Evolutionary conservation across 2,113 vertebrate genomes (phyloP), one percentile per base, ranked within the genome.

Genomic region (Origma solitaria): DNA sequence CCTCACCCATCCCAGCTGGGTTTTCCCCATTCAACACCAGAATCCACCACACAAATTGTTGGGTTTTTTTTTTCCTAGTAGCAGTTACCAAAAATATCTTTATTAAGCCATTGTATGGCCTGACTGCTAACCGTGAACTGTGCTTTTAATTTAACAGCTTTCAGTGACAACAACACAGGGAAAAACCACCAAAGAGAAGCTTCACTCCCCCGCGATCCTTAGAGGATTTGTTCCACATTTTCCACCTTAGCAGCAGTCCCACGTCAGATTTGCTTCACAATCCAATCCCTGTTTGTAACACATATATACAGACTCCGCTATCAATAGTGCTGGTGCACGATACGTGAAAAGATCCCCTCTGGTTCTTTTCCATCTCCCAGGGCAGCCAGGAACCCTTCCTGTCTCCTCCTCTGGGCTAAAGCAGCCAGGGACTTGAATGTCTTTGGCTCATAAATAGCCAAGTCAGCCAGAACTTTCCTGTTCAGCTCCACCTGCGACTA

Each of bases 401-500:
- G 97, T 35, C 98, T 97, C 79, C 99, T 98, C 68, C 99, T 97
- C 54, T 96, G 96, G 2, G 99, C 98, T 83, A 99, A 94, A 35
- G 98, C 98, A 4, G 99, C 98, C 5, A 99, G 94, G 7, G 99
- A 98, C 42, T 98, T 99, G 96, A 99, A 99, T 0, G 99, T 98
- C 72, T 98, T 98, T 5, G 99, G 99, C 80, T 99, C 99, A 4
- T 98, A 99, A 96, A 99, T 97, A 6, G 99, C 99, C 86, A 99
- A 69, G 7, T 99, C 99, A 0, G 98, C 98, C 38, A 99, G 95
- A 5, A 99, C 95, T 4, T 98, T 99, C 75, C 99, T 98, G 69
- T 99, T 99, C 92, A 99, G 97, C 95, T 99, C 98, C 90, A 99
- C 98, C 50, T 99, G 99, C 70, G 97, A 98, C 99, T 99, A 84